phyloP scores from a whole-genome alignment of 1,140 invertebrate species.

The Heliconius himera region DNA sequence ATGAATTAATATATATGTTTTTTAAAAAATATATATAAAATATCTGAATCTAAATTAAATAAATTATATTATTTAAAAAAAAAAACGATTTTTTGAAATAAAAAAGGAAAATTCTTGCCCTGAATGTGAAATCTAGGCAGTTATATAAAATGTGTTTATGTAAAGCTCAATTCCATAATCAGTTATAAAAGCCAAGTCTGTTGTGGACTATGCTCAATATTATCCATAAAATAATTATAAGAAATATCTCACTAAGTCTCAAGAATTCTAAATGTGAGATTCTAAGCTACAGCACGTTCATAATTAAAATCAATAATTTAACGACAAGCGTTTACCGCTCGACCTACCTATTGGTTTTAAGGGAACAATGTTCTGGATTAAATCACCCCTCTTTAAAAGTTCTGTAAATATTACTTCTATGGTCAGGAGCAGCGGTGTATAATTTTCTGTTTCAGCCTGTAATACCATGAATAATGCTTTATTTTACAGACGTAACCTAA shows the following conservation, averaged over 20 bases:
- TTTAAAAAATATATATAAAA: too few relatives aligned
- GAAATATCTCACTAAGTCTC: not conserved
- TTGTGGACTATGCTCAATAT: slow-evolving; percentile 16
- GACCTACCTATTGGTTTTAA: slow-evolving; percentile 79
- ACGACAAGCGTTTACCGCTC: slow-evolving; percentile 39
- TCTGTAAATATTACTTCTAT: slow-evolving; percentile 87
- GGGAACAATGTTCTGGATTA: slow-evolving; percentile 82
- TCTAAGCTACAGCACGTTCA: not conserved
- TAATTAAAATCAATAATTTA: slow-evolving; percentile 59
- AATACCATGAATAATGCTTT: slow-evolving; percentile 55
- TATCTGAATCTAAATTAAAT: too few relatives aligned
- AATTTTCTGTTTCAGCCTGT: slow-evolving; percentile 80
- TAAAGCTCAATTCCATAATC: slow-evolving; percentile 25
- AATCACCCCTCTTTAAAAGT: slow-evolving; percentile 84
- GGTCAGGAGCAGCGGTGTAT: slow-evolving; percentile 82
- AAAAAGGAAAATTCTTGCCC: not conserved
- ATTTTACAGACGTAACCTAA: slow-evolving; percentile 67
- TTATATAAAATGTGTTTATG: slow-evolving; percentile 31
- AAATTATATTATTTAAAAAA: too few relatives aligned
- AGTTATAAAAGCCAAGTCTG: slow-evolving; percentile 48
- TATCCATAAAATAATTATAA: not conserved
- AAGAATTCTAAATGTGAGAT: not conserved
- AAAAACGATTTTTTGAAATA: too few relatives aligned
- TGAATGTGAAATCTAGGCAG: not conserved
- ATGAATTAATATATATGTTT: too few relatives aligned